phyloP scores from a whole-genome alignment of 2,797 vertebrate genomes.

The Melanotaenia parkinsoni region DNA sequence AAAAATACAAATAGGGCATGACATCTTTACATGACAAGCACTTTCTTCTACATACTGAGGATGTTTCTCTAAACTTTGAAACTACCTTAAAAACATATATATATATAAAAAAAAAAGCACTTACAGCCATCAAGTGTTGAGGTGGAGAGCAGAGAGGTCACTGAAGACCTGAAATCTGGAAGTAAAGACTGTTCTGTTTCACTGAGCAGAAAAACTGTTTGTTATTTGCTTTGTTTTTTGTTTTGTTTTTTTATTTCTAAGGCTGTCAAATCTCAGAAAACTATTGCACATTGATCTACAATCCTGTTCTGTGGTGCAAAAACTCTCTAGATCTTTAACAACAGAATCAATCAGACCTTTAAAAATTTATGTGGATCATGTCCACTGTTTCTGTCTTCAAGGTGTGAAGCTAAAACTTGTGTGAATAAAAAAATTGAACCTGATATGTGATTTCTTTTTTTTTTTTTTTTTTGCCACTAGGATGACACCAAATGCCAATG shows the following conservation, averaged over 20 bases:
- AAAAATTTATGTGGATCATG: slow-evolving; percentile 3
- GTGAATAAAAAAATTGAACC: slow-evolving; percentile 12
- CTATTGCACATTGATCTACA: slow-evolving; percentile 35
- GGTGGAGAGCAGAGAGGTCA: slow-evolving; percentile 6
- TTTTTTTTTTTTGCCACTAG: not conserved
- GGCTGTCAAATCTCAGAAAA: slow-evolving; percentile 26
- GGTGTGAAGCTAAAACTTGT: not conserved
- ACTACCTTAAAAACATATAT: no score
- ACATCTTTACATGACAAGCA: not conserved
- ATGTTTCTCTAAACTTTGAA: not conserved
- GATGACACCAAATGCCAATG: not conserved
- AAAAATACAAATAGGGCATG: not conserved
- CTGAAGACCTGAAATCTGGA: slow-evolving; percentile 19
- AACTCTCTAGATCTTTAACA: slow-evolving; percentile 8
- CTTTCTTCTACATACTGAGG: not conserved
- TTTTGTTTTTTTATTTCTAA: slow-evolving; percentile 17
- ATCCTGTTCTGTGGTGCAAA: slow-evolving; percentile 16
- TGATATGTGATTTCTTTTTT: not conserved
- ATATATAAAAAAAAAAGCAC: no score
- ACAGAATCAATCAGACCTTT: not conserved
- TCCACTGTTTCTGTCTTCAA: not conserved
- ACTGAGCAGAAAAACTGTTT: slow-evolving; percentile 24
- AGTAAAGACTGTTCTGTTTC: slow-evolving; percentile 29
- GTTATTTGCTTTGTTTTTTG: slow-evolving; percentile 32
- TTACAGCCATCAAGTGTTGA: not conserved